Conservation (phyloP, 2,113 vertebrate species). For the Genyomyrus donnyi region DNA sequence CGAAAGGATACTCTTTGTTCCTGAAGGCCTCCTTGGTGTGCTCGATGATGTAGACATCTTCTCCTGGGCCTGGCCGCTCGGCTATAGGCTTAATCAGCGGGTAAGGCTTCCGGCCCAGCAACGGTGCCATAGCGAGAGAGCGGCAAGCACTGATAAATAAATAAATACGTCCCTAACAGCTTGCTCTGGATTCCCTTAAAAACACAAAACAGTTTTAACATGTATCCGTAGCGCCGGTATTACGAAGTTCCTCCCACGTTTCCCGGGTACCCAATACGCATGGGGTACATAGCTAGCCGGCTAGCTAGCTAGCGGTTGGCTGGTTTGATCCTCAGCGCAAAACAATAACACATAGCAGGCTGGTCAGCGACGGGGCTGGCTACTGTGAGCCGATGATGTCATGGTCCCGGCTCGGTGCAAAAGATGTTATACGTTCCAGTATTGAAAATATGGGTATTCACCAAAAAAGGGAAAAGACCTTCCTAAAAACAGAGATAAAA, state of each 20-base stretch:
- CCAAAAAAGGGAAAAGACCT: background rate
- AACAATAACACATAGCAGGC: constrained; percentile 53
- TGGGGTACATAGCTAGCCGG: constrained; percentile 27
- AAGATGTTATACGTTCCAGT: constrained; percentile 36
- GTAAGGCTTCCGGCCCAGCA: constrained; percentile 90
- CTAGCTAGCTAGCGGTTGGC: constrained; percentile 42
- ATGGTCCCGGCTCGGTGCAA: constrained; percentile 17
- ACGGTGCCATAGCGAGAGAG: constrained; percentile 76
- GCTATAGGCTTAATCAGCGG: constrained; percentile 79
- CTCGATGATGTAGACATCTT: constrained; percentile 78
- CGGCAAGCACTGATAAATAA: constrained; percentile 17
- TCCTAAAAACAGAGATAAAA: background rate
- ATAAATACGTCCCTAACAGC: background rate
- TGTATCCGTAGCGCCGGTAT: constrained; percentile 36
- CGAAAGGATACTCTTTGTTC: constrained; percentile 92
- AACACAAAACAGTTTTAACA: constrained; percentile 26
- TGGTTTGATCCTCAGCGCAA: constrained; percentile 45
- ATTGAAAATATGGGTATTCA: constrained; percentile 13
- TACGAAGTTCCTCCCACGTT: constrained; percentile 37
- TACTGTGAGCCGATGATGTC: constrained; percentile 13
- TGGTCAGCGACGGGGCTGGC: background rate
- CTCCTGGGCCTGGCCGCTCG: constrained; percentile 68
- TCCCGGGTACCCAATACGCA: constrained; percentile 38
- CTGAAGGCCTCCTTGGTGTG: constrained; percentile 93
- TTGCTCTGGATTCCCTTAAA: background rate